These are phyloP conservation scores for Drosophila quasianomalipes DNA, from an alignment of 2,888 invertebrate species.

Conservation along the genomic window DNA sequence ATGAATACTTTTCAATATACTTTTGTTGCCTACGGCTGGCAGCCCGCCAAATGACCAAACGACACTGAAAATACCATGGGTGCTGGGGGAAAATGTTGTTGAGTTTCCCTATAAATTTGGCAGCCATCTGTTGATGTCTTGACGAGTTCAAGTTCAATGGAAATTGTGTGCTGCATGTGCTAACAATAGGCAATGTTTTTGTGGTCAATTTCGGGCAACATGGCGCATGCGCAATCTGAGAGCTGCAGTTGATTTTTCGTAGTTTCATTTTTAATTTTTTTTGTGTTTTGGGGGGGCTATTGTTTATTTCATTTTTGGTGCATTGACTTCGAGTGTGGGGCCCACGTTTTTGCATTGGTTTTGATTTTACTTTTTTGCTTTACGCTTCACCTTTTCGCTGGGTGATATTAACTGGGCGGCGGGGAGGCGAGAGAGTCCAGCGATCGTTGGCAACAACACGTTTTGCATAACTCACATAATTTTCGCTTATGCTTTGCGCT, in stretches of 20 bases:
- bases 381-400: conserved; percentile 2
- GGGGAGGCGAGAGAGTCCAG: background rate
- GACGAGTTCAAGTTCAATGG: conserved; percentile 53
- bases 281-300: background rate
- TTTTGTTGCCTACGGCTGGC: conserved; percentile 26
- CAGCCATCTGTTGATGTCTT: conserved; percentile 13
- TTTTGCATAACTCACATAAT: conserved; percentile 77
- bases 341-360: conserved; percentile 19
- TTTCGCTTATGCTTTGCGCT: conserved; percentile 71
- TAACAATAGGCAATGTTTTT: conserved; percentile 23
- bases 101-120: conserved; percentile 30
- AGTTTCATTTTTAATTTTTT: background rate
- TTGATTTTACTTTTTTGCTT: conserved; percentile 10
- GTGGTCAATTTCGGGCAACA: conserved; percentile 17
- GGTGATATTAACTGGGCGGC: conserved; percentile 17
- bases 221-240: conserved; percentile 60
- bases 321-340: conserved; percentile 47
- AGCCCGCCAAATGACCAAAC: conserved; percentile 34
- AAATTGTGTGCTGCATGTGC: conserved; percentile 23
- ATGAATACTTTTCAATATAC: conserved; percentile 27
- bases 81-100: conserved; percentile 12
- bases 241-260: conserved; percentile 11
- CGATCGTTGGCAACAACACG: conserved; percentile 45
- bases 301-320: conserved; percentile 49
- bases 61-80: background rate